Evolutionary conservation across 2,888 invertebrate genomes (phyloP).

Genomic region (Conops quadrifasciatus): DNA sequence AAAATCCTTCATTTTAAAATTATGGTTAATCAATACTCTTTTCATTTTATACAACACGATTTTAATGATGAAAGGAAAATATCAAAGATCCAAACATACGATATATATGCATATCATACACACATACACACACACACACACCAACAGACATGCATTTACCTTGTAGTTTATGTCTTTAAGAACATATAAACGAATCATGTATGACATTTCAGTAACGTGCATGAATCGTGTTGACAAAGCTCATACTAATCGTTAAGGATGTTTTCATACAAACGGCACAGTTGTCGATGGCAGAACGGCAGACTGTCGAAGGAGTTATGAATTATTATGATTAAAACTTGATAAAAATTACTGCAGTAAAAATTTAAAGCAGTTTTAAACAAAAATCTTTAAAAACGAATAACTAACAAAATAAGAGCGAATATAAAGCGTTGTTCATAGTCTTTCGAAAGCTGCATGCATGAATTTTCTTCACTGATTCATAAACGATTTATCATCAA

Average conservation of each 20-base stretch:
- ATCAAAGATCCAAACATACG: background rate
- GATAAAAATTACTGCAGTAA: too few species aligned
- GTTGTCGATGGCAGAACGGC: too few species aligned
- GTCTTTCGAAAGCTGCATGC: slow-evolving; percentile 17
- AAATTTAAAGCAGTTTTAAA: too few species aligned
- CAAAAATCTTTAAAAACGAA: too few species aligned
- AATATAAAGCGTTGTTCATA: too few species aligned
- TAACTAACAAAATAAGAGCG: too few species aligned
- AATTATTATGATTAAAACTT: too few species aligned
- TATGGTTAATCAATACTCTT: slow-evolving; percentile 2
- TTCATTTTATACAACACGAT: slow-evolving; percentile 6
- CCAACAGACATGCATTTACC: slow-evolving; percentile 1
- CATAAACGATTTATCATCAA: slow-evolving; percentile 21
- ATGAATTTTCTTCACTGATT: too few species aligned
- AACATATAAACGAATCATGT: background rate
- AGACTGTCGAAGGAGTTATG: too few species aligned
- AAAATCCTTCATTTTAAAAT: background rate
- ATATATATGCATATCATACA: too few species aligned
- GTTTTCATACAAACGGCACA: too few species aligned
- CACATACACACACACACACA: slow-evolving; percentile 15
- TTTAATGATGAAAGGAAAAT: slow-evolving; percentile 20
- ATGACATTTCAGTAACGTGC: background rate
- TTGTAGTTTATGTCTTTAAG: background rate
- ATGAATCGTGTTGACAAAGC: slow-evolving; percentile 28
- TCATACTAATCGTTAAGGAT: too few species aligned